Conservation (phyloP, 2,797 vertebrate genomes). For the Argyrosomus regius region DNA sequence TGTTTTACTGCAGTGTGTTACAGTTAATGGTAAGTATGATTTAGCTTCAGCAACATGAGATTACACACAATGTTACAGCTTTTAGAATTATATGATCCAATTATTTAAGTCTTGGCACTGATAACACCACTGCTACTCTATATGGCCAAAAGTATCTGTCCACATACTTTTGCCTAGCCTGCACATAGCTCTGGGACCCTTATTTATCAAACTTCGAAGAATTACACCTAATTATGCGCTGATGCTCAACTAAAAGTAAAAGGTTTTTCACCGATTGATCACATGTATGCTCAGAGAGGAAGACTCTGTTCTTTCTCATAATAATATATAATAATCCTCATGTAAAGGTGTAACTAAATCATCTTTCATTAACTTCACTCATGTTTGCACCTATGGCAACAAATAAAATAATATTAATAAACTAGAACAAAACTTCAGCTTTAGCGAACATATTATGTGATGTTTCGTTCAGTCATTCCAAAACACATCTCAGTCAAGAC, state of each 20-base stretch:
- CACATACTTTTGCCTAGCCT: background rate
- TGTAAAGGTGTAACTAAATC: too few relatives aligned
- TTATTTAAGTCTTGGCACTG: slow-evolving; percentile 8
- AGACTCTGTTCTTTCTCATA: background rate
- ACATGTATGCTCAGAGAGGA: background rate
- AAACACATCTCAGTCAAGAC: too few relatives aligned
- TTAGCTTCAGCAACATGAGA: background rate
- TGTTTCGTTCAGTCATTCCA: background rate
- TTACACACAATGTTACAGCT: background rate
- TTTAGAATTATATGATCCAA: background rate
- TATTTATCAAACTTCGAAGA: background rate
- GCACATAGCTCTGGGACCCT: background rate
- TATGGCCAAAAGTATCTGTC: slow-evolving; percentile 23
- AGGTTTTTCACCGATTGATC: background rate
- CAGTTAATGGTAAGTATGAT: slow-evolving; percentile 46
- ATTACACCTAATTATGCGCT: background rate
- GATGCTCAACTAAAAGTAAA: background rate
- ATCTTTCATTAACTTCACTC: too few relatives aligned
- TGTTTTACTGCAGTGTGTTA: slow-evolving; percentile 30
- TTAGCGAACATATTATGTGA: background rate
- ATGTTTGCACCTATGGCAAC: background rate
- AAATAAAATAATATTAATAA: background rate
- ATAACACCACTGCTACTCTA: background rate
- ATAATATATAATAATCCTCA: too few relatives aligned
- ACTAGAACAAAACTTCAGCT: background rate